Base-by-base conservation (phyloP, 2,888 invertebrate genomes). In the Auanema freiburgensis region DNA sequence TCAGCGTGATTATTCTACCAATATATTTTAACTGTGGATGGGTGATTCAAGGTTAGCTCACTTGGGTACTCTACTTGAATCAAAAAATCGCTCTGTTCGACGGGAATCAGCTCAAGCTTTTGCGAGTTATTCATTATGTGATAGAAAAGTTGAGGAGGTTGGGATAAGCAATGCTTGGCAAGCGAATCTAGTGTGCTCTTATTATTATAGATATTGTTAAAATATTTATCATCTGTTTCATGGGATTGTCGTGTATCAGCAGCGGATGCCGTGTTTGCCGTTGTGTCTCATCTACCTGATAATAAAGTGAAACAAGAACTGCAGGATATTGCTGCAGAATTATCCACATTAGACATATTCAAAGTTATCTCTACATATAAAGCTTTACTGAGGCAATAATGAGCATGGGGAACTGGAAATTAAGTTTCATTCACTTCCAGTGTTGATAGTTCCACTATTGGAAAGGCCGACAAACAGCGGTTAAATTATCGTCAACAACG, bases 211-310 rank as follows among this genome's bases (percentile, higher is more conserved):
- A 64, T 71, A 8, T 41, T 76, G 3, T 59, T 62, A 49, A 66
- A 67, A 50, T 70, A 77, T 57, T 56, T 71, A 23, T 57, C 59
- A 10, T 74, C 72, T 18, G 59, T 59, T 40, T 62, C 66, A 11
- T 81, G 81, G 81, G 80, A 81, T 18, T 68, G 78, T 1, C 57
- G 81, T 21, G 70, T 75, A 2, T 71, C 79, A 4, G 74, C 81
- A 6, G 77, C 79, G 14, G 70, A 74, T 33, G 77, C 81, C 6
- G 59, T 82, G 11, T 67, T 63, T 16, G 60, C 65, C 11, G 62
- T 76, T n/a, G 63, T 81, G 10, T 42, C 49, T 10, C 57, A 24
- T 1, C n/a, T n/a, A 12, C 18, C 24, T 52, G 53, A 21, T 21
- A 23, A 23, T 52, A n/a, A 24, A 21, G 24, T 21, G 24, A 24